A percentile compares a stretch with the other conserved stretches of the same genome.
Evolutionary conservation across 2,797 vertebrate species (phyloP).

Genomic region (Lophotriccus pileatus): DNA sequence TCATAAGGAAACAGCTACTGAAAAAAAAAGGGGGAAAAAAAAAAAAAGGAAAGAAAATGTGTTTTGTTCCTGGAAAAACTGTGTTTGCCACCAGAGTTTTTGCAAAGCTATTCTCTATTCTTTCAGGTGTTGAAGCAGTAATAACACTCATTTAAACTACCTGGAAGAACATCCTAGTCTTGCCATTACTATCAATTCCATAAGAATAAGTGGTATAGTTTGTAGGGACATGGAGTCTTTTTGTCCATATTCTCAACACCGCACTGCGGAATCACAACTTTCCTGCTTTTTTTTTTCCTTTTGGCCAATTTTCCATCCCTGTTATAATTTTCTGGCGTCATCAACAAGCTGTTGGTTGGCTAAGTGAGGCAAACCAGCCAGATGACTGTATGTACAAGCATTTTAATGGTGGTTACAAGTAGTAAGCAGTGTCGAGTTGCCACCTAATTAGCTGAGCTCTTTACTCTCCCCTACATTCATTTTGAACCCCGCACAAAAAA

Average conservation of each 20-base stretch:
- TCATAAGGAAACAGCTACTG: not conserved
- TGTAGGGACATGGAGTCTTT: not conserved
- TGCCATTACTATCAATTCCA: not conserved
- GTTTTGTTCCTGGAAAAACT: not conserved
- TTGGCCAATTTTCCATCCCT: not conserved
- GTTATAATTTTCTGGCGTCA: not conserved
- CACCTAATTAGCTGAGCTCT: not conserved
- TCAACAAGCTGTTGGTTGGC: slow-evolving; percentile 7
- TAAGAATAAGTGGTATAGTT: not conserved
- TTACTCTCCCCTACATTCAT: not conserved
- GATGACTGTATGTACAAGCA: not conserved
- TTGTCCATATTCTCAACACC: not conserved
- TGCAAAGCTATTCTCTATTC: not conserved
- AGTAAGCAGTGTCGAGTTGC: not conserved
- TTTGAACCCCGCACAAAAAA: not conserved
- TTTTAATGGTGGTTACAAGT: not conserved
- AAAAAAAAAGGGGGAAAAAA: not conserved
- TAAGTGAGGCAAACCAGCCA: not conserved
- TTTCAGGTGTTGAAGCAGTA: not conserved
- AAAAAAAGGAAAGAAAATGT: not conserved
- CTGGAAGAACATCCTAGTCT: not conserved
- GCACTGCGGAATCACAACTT: not conserved
- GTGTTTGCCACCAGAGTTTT: not conserved
- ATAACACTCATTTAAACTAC: not conserved
- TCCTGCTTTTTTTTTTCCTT: not conserved